Evolutionary conservation across 1,140 invertebrate genomes (phyloP).

Genomic region (Propsilocerus akamusi): DNA sequence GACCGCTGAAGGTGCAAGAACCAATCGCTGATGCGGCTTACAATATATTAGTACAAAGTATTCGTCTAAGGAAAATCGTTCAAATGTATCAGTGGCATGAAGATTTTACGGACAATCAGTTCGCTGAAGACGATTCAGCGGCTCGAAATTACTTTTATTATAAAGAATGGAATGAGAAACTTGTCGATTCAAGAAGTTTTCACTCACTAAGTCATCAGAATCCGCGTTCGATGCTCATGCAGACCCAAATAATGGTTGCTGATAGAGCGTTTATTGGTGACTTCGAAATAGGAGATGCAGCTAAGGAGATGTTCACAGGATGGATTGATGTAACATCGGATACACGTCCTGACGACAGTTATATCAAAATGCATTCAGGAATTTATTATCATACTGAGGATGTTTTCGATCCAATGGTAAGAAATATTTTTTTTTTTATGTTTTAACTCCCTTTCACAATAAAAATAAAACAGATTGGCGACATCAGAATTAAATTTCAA

Average conservation of each 20-base stretch:
- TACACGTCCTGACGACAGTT: conserved; percentile 54
- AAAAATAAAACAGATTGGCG: conserved; percentile 21
- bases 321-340: conserved; percentile 67
- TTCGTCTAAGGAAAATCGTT: conserved; percentile 52
- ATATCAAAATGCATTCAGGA: conserved; percentile 70
- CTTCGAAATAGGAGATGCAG: conserved; percentile 30
- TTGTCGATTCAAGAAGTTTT: conserved; percentile 57
- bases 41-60: conserved; percentile 51
- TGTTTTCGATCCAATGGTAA: conserved; percentile 66
- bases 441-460: too few relatives aligned
- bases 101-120: conserved; percentile 29
- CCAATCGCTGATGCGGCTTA: conserved; percentile 64
- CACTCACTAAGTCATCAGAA: conserved; percentile 57
- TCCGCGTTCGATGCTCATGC: conserved; percentile 44
- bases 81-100: conserved; percentile 91
- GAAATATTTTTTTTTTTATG: too few relatives aligned
- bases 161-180: conserved; percentile 63
- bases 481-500: conserved; percentile 64
- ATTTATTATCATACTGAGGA: conserved; percentile 68
- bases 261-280: conserved; percentile 35
- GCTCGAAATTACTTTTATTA: conserved; percentile 52
- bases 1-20: conserved; percentile 50
- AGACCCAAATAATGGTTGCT: conserved; percentile 35
- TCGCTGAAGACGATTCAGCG: conserved; percentile 16
- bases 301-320: conserved; percentile 57